Conservation (phyloP, 2,113 vertebrate genomes). For the Lontra canadensis region DNA sequence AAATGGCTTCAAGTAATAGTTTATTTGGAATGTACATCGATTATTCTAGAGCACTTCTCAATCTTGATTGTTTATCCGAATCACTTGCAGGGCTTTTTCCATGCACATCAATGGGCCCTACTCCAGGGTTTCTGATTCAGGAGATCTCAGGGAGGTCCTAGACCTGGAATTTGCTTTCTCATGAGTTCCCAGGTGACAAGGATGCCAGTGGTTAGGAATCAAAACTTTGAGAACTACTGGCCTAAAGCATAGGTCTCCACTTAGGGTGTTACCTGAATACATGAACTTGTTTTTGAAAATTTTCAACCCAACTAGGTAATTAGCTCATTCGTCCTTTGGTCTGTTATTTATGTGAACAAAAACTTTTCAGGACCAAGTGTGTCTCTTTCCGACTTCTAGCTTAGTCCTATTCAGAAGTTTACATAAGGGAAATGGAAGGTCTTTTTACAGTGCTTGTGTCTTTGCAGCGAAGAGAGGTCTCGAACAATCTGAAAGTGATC, state of each 20-base stretch:
- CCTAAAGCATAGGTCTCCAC: background rate
- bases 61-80: background rate
- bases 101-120: background rate
- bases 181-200: background rate
- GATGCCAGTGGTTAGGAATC: background rate
- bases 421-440: background rate
- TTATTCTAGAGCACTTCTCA: background rate
- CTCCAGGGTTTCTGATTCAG: background rate
- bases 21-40: background rate
- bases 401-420: constrained; percentile 32
- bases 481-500: background rate
- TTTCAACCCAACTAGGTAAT: background rate
- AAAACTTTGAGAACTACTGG: background rate
- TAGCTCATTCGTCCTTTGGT: background rate
- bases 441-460: background rate
- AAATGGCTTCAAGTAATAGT: background rate
- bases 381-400: background rate
- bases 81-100: background rate
- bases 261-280: background rate
- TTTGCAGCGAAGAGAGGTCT: background rate
- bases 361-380: background rate
- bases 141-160: background rate
- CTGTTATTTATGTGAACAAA: background rate
- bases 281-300: background rate
- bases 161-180: background rate